Evolutionary conservation across 2,797 vertebrate genomes (phyloP).

Genomic region (Acrossocheilus fasciatus): DNA sequence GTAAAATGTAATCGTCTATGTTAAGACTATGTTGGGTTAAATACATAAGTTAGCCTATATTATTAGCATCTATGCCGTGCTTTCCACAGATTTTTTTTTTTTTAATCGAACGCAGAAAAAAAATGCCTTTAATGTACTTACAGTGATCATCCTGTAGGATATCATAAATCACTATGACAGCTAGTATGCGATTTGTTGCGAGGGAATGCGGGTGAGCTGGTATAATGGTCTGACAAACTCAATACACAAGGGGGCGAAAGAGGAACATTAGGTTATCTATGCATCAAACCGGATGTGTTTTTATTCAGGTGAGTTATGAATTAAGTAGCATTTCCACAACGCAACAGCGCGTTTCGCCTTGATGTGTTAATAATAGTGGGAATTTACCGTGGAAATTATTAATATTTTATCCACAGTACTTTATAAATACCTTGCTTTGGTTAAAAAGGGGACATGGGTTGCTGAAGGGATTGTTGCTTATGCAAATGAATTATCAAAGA

Average conservation of each 20-base stretch:
- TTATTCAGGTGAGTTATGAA: background rate
- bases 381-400: too few relatives aligned
- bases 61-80: background rate
- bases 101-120: background rate
- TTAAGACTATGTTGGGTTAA: background rate
- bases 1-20: background rate
- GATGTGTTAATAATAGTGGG: background rate
- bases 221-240: background rate
- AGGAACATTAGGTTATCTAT: background rate
- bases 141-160: background rate
- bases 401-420: background rate
- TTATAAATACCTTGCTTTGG: background rate
- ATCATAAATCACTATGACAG: background rate
- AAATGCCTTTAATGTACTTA: background rate
- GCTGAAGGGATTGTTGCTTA: background rate
- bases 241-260: constrained; percentile 11
- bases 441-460: background rate
- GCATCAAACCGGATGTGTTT: background rate
- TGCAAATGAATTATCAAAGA: too few relatives aligned
- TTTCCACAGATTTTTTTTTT: background rate
- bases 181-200: background rate
- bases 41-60: background rate
- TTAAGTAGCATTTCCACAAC: background rate
- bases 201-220: background rate
- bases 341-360: background rate